Percentiles rank a stretch among this genome's conserved stretches.
These are phyloP conservation scores for Eurytoma adleriae DNA, from an alignment of 2,888 invertebrate species.

Conservation along the genomic window DNA sequence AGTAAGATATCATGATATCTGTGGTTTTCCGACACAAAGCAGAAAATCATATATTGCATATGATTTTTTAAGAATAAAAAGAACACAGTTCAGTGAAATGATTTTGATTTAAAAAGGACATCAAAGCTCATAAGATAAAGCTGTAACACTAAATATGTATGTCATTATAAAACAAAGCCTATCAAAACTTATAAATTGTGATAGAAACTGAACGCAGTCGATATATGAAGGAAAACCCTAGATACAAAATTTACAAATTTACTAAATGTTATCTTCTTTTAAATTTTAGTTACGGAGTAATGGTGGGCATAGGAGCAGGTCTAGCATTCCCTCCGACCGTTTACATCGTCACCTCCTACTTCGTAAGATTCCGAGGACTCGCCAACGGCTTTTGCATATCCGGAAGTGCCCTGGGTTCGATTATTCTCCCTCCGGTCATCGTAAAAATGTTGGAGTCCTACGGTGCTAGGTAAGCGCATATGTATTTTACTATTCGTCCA, in stretches of 20 bases:
- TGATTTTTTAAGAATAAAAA: slow-evolving; percentile 14
- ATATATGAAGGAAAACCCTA: neutral
- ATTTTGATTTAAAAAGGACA: too few species aligned
- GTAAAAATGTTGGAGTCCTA: slow-evolving; percentile 84
- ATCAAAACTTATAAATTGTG: too few species aligned
- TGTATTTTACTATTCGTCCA: neutral
- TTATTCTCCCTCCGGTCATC: slow-evolving; percentile 88
- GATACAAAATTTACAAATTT: neutral
- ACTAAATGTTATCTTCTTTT: neutral
- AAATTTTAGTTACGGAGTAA: slow-evolving; percentile 84
- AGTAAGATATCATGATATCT: too few species aligned
- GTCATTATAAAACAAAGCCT: too few species aligned
- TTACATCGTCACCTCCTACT: slow-evolving; percentile 92
- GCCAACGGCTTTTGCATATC: slow-evolving; percentile 94
- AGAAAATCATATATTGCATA: too few species aligned
- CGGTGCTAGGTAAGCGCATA: slow-evolving; percentile 81
- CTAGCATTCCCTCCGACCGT: slow-evolving; percentile 92
- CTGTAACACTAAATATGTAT: too few species aligned
- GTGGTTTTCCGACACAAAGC: too few species aligned
- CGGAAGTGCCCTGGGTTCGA: slow-evolving; percentile 91
- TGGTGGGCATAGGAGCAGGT: slow-evolving; percentile 91
- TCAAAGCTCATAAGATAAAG: too few species aligned
- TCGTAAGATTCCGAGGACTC: slow-evolving; percentile 86
- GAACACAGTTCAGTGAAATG: too few species aligned
- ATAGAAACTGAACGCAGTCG: too few species aligned